Percentiles rank a stretch among this genome's conserved stretches.
phyloP scores from a whole-genome alignment of 2,888 invertebrate genomes.

The Acholoe squamosa region DNA sequence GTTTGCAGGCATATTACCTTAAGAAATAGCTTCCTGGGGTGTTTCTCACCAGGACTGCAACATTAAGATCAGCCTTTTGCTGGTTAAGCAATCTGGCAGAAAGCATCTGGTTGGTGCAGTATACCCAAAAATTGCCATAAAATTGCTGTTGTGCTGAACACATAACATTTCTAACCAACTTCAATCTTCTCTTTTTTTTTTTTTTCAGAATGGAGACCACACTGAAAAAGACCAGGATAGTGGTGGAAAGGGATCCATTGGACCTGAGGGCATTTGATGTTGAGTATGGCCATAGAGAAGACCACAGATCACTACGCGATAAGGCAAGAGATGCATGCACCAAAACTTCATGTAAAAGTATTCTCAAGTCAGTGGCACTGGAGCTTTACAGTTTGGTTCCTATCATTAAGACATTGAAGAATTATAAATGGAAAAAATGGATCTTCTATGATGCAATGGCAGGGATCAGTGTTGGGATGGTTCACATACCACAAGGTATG shows the following conservation, averaged over 20 bases:
- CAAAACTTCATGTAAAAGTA: not conserved
- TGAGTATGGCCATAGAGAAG: not conserved
- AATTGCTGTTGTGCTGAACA: no score
- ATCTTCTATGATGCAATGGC: constrained; percentile 63
- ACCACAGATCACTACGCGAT: not conserved
- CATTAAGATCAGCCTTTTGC: no score
- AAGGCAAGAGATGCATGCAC: not conserved
- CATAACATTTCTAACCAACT: no score
- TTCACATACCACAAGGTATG: no score
- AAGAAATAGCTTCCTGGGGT: no score
- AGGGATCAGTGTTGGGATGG: constrained; percentile 66
- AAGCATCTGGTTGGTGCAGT: no score
- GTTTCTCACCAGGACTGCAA: no score
- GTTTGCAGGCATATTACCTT: no score
- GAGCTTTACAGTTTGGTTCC: not conserved
- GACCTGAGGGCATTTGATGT: not conserved
- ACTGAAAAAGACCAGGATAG: not conserved
- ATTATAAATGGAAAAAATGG: not conserved
- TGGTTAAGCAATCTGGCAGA: no score
- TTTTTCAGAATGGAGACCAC: not conserved
- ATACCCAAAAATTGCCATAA: no score
- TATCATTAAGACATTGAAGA: constrained; percentile 25
- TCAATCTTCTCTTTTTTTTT: no score
- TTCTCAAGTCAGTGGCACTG: not conserved
- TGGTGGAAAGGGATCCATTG: not conserved